These are phyloP conservation scores for Heliothis subflexa DNA, from an alignment of 1,140 invertebrate genomes.

Conservation along the genomic window DNA sequence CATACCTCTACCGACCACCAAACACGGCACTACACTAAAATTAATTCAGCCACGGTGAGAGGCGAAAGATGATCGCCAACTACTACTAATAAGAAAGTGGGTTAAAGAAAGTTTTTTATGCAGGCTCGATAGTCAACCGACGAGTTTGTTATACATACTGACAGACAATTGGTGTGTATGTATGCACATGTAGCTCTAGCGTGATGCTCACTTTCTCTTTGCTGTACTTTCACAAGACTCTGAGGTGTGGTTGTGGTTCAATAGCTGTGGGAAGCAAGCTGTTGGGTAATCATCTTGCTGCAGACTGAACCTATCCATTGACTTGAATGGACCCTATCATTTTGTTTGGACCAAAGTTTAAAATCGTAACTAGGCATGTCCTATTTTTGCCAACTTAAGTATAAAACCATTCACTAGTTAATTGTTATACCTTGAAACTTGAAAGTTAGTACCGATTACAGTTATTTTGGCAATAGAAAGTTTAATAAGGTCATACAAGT, in stretches of 20 bases:
- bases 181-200: conserved; percentile 69
- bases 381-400: background rate
- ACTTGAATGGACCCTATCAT: conserved; percentile 15
- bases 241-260: conserved; percentile 81
- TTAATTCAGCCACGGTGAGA: conserved; percentile 73
- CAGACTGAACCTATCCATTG: conserved; percentile 42
- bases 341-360: background rate
- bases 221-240: conserved; percentile 83
- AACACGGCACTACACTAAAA: conserved; percentile 76
- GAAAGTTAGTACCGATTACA: conserved; percentile 21
- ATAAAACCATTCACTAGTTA: background rate
- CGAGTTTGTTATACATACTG: conserved; percentile 74
- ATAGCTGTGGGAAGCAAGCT: conserved; percentile 68
- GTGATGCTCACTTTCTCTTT: conserved; percentile 84
- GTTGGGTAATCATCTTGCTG: conserved; percentile 71
- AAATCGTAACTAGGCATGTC: background rate
- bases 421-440: conserved; percentile 12
- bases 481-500: conserved; percentile 49
- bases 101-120: conserved; percentile 86
- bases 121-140: conserved; percentile 72
- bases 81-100: conserved; percentile 79
- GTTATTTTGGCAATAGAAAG: conserved; percentile 36
- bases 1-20: conserved; percentile 79
- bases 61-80: conserved; percentile 77
- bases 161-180: conserved; percentile 65